phyloP scores from a whole-genome alignment of 1,140 invertebrate genomes.

The Drosophila littoralis region DNA sequence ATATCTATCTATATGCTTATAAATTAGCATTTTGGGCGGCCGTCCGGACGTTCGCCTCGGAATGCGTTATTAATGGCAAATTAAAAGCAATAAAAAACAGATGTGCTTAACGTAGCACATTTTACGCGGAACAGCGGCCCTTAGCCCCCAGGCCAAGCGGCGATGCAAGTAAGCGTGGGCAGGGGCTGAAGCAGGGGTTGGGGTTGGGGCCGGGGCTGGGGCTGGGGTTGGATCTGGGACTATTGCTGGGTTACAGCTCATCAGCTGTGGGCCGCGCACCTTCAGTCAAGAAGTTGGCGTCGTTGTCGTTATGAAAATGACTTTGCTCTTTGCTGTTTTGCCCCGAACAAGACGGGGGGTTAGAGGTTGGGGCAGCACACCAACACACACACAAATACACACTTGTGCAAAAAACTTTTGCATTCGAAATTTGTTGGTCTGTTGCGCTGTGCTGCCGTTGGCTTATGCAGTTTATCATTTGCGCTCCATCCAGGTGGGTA shows the following conservation, averaged over 20 bases:
- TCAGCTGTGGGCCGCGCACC: conserved; percentile 59
- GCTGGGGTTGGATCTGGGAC: background rate
- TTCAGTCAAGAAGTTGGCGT: conserved; percentile 73
- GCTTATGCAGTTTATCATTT: conserved; percentile 84
- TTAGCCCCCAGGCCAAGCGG: background rate
- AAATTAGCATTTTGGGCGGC: conserved; percentile 74
- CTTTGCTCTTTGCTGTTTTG: conserved; percentile 74
- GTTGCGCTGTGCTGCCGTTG: conserved; percentile 55
- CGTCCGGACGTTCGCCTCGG: conserved; percentile 59
- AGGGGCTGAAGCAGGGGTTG: background rate
- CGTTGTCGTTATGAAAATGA: conserved; percentile 82
- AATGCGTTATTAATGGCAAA: conserved; percentile 84
- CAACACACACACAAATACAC: conserved; percentile 25
- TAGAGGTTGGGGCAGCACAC: background rate
- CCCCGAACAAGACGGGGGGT: conserved; percentile 9
- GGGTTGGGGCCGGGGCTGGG: background rate
- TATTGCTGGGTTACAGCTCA: conserved; percentile 54
- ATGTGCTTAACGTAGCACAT: conserved; percentile 84
- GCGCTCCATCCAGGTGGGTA: conserved; percentile 76
- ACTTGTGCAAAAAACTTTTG: conserved; percentile 76
- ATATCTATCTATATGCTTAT: conserved; percentile 67
- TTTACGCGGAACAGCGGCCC: conserved; percentile 48
- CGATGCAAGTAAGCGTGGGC: conserved; percentile 8
- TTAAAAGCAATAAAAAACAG: conserved; percentile 84
- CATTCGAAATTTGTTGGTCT: conserved; percentile 76